A percentile compares a stretch with the other conserved stretches of the same genome.
phyloP scores from a whole-genome alignment of 1,140 invertebrate species.

The Triops longicaudatus region DNA sequence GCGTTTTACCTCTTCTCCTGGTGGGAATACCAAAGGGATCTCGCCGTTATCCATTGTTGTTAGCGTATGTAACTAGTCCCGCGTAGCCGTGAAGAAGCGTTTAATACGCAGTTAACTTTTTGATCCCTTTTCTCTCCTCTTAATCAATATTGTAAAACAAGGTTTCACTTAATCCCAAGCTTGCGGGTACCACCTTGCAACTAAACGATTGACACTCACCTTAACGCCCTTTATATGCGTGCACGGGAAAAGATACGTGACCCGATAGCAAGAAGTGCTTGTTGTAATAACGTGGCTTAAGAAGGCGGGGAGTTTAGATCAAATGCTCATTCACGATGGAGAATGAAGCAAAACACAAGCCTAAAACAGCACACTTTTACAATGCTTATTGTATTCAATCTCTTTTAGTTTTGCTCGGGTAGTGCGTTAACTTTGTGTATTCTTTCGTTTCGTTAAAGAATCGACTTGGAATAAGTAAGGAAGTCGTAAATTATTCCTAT shows the following conservation, averaged over 20 bases:
- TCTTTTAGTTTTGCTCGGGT: not conserved
- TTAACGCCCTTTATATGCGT: not conserved
- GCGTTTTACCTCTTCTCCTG: not conserved
- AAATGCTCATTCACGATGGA: not conserved
- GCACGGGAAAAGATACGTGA: not conserved
- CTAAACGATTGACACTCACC: not conserved
- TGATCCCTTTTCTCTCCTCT: no score
- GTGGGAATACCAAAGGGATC: not conserved
- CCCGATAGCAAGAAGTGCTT: not conserved
- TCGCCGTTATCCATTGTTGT: not conserved
- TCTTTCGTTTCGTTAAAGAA: not conserved
- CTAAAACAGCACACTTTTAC: not conserved
- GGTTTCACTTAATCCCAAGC: not conserved
- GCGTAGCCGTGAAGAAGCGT: not conserved
- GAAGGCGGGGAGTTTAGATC: not conserved
- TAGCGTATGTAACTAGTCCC: not conserved
- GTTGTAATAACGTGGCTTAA: not conserved
- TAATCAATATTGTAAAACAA: no score
- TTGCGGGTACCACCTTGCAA: not conserved
- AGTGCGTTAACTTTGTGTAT: not conserved
- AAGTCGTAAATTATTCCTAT: not conserved
- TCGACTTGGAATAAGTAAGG: not conserved
- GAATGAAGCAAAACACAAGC: not conserved
- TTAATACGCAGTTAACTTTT: not conserved
- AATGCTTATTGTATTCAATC: not conserved